Evolutionary conservation across 1,140 invertebrate species (phyloP), one percentile per base, ranked within the genome.

Genomic region (Mercenaria mercenaria): DNA sequence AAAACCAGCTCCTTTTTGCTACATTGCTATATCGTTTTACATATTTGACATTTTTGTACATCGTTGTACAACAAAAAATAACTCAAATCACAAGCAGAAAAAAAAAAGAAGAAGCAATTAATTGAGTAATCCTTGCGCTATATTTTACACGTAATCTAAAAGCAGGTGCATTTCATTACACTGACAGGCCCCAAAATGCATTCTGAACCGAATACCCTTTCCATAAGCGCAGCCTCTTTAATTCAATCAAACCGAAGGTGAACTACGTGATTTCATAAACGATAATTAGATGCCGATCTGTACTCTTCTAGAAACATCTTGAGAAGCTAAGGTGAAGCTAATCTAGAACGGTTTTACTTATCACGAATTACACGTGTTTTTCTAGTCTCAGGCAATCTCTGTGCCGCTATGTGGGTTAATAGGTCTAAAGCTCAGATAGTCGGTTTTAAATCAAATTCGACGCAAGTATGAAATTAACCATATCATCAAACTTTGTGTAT

Each of bases 191-290:
- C 34, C 67, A 39, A 15, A 32, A 15, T 72, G 67, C 15, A 39
- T 23, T 29, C 29, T 72, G 67, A 72, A 72, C 67, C 34, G 18
- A 72, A 39, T 29, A 29, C 67, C 67, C 67, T 26, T 72, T 39
- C 32, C 34, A 72, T 32, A 72, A 37, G 23, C 67, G 67, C 67
- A 72, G 34, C 67, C 76, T n/a, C 6, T 79, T 79, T 79, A 79
- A 79, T 79, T 79, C 76, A 79, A 79, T 79, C 43, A 79, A 79
- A 52, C 37, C 37, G n/a, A 56, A 56, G 50, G 76, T 39, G 76
- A 56, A 79, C 76, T 79, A 39, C 47, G 76, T 50, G 67, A 72
- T 72, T 72, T 72, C 67, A 72, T 72, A 72, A 64, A 72, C 37
- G 67, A 72, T 72, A 72, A 39, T 72, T 32, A 72, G 39, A 72